These are phyloP conservation scores for Gonioctena quinquepunctata DNA, from an alignment of 1,140 invertebrate genomes.

Conservation along the genomic window DNA sequence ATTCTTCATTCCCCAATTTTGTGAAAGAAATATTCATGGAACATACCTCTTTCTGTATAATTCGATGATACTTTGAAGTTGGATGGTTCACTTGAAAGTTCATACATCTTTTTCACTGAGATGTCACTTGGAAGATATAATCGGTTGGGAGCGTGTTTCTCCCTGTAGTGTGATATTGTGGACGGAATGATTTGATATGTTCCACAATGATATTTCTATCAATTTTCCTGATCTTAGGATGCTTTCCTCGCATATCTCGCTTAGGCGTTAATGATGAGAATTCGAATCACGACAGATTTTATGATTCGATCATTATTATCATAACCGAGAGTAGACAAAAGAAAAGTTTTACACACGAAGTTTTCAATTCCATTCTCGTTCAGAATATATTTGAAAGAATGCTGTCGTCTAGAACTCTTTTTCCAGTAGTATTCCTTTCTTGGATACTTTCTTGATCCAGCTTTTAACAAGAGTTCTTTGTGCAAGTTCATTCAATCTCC, in stretches of 20 bases:
- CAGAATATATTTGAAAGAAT: too few relatives aligned
- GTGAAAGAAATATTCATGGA: too few relatives aligned
- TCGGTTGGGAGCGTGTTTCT: conserved; percentile 21
- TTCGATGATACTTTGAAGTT: too few relatives aligned
- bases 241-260: conserved; percentile 17
- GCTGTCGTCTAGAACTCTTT: too few relatives aligned
- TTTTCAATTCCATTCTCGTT: conserved; percentile 4
- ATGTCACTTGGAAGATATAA: conserved; percentile 25
- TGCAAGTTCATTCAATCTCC: too few relatives aligned
- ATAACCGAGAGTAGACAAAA: conserved; percentile 21
- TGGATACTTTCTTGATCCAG: too few relatives aligned
- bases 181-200: conserved; percentile 19
- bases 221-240: conserved; percentile 29
- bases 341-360: conserved; percentile 13
- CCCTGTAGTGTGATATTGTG: conserved; percentile 23
- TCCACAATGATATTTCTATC: conserved; percentile 7
- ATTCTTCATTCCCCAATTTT: too few relatives aligned
- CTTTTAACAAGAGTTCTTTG: too few relatives aligned
- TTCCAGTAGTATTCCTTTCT: background rate
- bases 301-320: conserved; percentile 10
- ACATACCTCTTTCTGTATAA: too few relatives aligned
- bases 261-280: conserved; percentile 6
- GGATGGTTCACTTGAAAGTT: too few relatives aligned
- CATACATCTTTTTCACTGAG: conserved; percentile 7
- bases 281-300: conserved; percentile 10